Percentiles rank a stretch among this genome's conserved stretches.
Conservation (phyloP, 1,140 invertebrate species). For the Drosophila micromelanica region DNA sequence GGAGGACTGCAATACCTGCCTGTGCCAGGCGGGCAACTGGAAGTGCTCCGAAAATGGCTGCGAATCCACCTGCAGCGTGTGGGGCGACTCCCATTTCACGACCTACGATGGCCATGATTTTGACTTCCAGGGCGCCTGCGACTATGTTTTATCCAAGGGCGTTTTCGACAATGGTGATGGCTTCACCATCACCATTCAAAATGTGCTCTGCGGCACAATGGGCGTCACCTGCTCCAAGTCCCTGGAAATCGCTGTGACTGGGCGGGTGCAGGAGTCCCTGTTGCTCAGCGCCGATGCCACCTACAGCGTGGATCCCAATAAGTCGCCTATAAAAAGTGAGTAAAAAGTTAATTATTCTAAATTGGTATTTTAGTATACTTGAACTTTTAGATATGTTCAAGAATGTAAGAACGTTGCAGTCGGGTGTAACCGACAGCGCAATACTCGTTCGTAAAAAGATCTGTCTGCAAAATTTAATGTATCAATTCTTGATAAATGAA, state of each 20-base stretch:
- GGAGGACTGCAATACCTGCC: slow-evolving; percentile 93
- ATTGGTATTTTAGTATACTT: no score
- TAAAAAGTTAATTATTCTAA: no score
- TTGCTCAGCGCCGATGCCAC: slow-evolving; percentile 86
- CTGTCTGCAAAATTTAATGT: no score
- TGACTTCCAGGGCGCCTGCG: slow-evolving; percentile 95
- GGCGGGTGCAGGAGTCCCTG: slow-evolving; percentile 87
- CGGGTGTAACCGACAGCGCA: no score
- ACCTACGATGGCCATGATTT: slow-evolving; percentile 93
- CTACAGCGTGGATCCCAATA: slow-evolving; percentile 68
- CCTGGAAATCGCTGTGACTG: slow-evolving; percentile 85
- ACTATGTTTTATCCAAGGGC: slow-evolving; percentile 93
- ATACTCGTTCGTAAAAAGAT: no score
- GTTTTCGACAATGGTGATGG: slow-evolving; percentile 86
- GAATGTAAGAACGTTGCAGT: no score
- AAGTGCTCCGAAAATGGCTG: slow-evolving; percentile 88
- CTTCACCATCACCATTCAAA: slow-evolving; percentile 90
- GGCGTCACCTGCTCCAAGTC: slow-evolving; percentile 95
- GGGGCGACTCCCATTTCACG: slow-evolving; percentile 94
- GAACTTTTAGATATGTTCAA: no score
- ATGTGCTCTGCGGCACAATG: slow-evolving; percentile 89
- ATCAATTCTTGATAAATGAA: no score
- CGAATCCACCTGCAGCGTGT: slow-evolving; percentile 90
- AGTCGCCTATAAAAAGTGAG: slow-evolving; percentile 75
- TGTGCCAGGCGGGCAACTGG: slow-evolving; percentile 89